These are phyloP conservation scores for Nothura maculosa DNA, from an alignment of 2,797 vertebrate genomes.

Conservation along the genomic window DNA sequence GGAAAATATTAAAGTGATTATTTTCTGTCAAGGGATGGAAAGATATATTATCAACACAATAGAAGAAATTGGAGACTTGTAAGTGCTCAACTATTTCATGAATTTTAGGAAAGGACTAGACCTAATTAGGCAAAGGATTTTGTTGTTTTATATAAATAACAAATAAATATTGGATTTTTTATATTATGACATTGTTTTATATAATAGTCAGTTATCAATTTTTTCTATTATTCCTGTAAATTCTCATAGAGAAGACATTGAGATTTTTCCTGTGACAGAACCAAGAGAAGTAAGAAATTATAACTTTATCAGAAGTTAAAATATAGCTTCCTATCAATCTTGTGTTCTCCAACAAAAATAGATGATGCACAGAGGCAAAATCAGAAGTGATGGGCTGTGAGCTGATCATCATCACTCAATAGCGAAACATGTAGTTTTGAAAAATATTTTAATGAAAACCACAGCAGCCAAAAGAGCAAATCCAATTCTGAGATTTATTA, in stretches of 20 bases:
- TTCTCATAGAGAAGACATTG: not conserved
- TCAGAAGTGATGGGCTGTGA: not conserved
- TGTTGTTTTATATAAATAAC: not conserved
- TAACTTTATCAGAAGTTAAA: not conserved
- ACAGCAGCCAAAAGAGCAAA: not conserved
- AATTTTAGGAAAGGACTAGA: not conserved
- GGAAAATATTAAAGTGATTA: fast-evolving
- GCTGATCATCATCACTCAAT: not conserved
- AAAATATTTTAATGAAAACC: not conserved
- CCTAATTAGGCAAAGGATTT: not conserved
- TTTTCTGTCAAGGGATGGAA: not conserved
- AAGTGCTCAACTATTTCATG: not conserved
- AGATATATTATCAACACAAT: not conserved
- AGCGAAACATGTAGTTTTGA: not conserved
- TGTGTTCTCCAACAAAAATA: fast-evolving
- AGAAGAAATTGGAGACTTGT: not conserved
- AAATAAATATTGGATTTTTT: not conserved
- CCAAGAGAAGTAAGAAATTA: not conserved
- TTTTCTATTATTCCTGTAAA: not conserved
- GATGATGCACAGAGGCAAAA: not conserved
- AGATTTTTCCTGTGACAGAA: not conserved
- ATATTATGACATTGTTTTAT: not conserved
- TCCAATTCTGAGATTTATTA: not conserved
- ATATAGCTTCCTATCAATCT: not conserved
- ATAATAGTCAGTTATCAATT: fast-evolving